Conservation (phyloP, 2,888 invertebrate genomes). For the Mermis nigrescens region DNA sequence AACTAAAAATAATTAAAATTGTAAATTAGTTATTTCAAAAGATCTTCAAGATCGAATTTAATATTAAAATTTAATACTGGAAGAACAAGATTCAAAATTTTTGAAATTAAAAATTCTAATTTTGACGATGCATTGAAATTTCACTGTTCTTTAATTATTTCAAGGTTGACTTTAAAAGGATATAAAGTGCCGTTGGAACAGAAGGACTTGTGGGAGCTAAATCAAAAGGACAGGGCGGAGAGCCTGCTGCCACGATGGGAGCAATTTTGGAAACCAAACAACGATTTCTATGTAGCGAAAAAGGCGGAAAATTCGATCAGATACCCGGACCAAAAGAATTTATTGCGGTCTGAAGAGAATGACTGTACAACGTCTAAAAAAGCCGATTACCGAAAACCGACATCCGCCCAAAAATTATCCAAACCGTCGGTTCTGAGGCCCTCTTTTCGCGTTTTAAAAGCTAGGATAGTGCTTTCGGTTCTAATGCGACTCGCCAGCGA, state of each 20-base stretch:
- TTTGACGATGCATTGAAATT: too few relatives aligned
- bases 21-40: too few relatives aligned
- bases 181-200: slow-evolving; percentile 60
- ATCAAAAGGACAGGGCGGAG: slow-evolving; percentile 56
- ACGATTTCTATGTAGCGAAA: slow-evolving; percentile 22
- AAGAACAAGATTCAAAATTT: too few relatives aligned
- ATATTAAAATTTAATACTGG: too few relatives aligned
- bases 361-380: neutral
- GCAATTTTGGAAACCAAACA: slow-evolving; percentile 53
- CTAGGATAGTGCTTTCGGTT: slow-evolving; percentile 21
- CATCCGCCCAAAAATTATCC: neutral
- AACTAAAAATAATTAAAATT: too few relatives aligned
- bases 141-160: too few relatives aligned
- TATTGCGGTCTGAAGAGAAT: neutral
- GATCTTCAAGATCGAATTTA: too few relatives aligned
- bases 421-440: slow-evolving; percentile 25
- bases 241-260: slow-evolving; percentile 64
- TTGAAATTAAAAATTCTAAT: too few relatives aligned
- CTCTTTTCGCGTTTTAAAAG: slow-evolving; percentile 24
- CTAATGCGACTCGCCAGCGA: slow-evolving; percentile 19
- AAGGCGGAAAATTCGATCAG: neutral
- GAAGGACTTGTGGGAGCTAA: slow-evolving; percentile 71
- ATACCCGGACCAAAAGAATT: slow-evolving; percentile 14
- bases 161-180: slow-evolving; percentile 54
- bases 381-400: neutral